phyloP scores from a whole-genome alignment of 2,113 vertebrate species.

The human (Homo sapiens) region GRCh38 chrX:137335001-137335500 shows the following conservation, averaged over 20 bases:
- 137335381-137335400: slow-evolving; percentile 32
- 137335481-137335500: background rate
- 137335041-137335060: background rate
- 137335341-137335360: background rate
- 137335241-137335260: background rate
- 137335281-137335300: background rate
- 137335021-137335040: background rate
- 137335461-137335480: background rate
- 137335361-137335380: background rate
- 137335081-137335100: background rate
- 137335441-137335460: background rate
- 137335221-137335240: background rate
- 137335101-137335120: background rate
- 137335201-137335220: background rate
- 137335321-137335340: background rate
- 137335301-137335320: background rate
- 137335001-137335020: background rate
- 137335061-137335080: background rate
- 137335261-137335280: background rate
- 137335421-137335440: background rate
- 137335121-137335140: background rate
- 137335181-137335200: background rate
- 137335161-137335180: background rate
- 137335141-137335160: background rate
- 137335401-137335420: slow-evolving; percentile 25